Evolutionary conservation across 2,113 vertebrate species (phyloP), one percentile per base, ranked within the genome.

Genomic region (Eudyptes chrysolophus): DNA sequence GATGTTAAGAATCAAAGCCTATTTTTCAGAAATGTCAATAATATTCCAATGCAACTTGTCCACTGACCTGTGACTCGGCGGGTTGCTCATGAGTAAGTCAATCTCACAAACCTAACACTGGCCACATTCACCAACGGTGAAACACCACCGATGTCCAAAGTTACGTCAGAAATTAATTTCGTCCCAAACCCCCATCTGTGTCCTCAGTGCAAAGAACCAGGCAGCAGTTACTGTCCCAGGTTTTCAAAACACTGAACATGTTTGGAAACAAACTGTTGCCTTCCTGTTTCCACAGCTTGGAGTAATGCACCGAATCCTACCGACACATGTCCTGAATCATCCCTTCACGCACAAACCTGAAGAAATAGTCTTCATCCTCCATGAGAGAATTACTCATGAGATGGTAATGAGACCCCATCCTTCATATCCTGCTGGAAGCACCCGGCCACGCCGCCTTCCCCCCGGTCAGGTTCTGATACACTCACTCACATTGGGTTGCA

Each of bases 1-100:
- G 54, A 77, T 5, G 29, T 72, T 92, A 96, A 93, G 87, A 95
- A 96, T 96, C 92, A 96, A 96, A 92, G 44, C 29, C 27, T 82
- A 29, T 65, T 91, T 92, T 78, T 69, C 89, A 79, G 77, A 89
- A 86, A 94, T 49, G n/a, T 82, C 87, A 94, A 48, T 86, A 89
- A 57, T 87, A 93, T 84, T 86, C 75, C 89, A 78, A 72, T 80
- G 61, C 81, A 94, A 69, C 83, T 88, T 91, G 58, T 66, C 84
- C 68, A 69, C 89, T 90, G 95, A 87, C 95, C 75, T 66, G 81
- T 96, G 95, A 95, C 66, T 96, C 88, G 90, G 89, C 0, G 2
- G 61, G 68, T 77, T 16, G 2, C 68, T 88, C 72, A 46, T 7
- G 40, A 78, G 76, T 87, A 84, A 87, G 54, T 87, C 92, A 94